Base-by-base conservation (phyloP, 2,797 vertebrate species). In the Cynodonichthys magdalenae region DNA sequence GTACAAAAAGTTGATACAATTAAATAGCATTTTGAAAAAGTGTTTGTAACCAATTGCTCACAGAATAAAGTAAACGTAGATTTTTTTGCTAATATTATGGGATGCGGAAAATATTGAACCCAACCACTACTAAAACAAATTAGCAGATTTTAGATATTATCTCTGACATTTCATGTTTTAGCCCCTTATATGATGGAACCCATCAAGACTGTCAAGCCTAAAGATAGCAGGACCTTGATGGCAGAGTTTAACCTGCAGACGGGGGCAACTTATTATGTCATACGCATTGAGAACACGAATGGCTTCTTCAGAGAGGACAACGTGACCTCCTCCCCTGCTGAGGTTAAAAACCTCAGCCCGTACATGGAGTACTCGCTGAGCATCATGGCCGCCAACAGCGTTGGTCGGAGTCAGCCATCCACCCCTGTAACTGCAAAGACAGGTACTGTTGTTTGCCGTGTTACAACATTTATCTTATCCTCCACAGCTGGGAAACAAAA, bases 351-450 rank as follows among this genome's bases (percentile, higher is more conserved):
- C 49, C 88, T 99, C 60, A 83, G 89, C 51, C 93, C 95, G 1
- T 95, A 95, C 66, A 97, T 95, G 0, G 73, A 91, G 62, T 97
- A 98, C 82, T 85, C 72, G 29, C 90, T 98, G 87, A 94, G 92
- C 24, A 56, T 97, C 87, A 92, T 94, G 79, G 93, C 96, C 18
- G 71, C 86, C 74, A 94, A 95, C 63, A 66, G 63, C 0, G 86
- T 85, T 29, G 95, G 95, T 60, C 94, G 77, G 76, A 97, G 95
- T 80, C 95, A 95, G 74, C 94, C 95, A 3, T 96, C 96, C 1
- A 6, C n/a, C 63, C 73, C 91, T 12, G 90, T 90, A 63, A 92
- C 90, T 45, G 94, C 90, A 76, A 96, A 92, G 87, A 97, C 97
- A 94, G 94, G 97, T 98, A 91, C 47, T 27, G 36, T 67, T 55